Evolutionary conservation across 2,797 vertebrate species (phyloP), one percentile per base, ranked within the genome.

Genomic region (Anas capensis): DNA sequence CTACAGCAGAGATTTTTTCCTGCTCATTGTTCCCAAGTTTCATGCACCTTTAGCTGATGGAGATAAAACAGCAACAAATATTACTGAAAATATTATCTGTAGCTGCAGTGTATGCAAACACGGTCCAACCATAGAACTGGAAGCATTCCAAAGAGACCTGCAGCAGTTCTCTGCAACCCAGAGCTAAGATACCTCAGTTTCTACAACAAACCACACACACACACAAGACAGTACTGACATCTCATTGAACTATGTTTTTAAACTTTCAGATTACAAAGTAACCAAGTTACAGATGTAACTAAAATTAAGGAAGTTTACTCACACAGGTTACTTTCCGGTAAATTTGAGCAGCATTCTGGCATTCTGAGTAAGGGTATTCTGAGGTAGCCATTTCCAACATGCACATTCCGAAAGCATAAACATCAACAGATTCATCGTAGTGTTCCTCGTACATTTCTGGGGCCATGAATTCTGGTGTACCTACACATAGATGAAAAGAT

Each of bases 361-460:
- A 99, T 98, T 99, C 99, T 0, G 99, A 99, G 97, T 99, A 99
- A 16, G 99, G 99, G 90, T 99, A 99, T 98, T 99, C 99, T 8
- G 99, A 99, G 81, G 99, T 99, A 95, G 99, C 99, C 99, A 99
- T 99, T 98, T 99, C 99, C 80, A 99, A 97, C 99, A 99, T 99
- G 95, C 99, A 99, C 99, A 99, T 99, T 92, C 99, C 99, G 49
- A 99, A 99, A 19, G 99, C 99, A 4, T 99, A 99, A 69, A 99
- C 99, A 9, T 99, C 99, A 90, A 99, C 99, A 0, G 99, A 99
- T 94, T 99, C 99, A 9, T 99, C 99, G 0, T 99, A 99, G 95
- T 99, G 99, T 57, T 99, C 99, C 96, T 99, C 99, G 2, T 99
- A 99, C 99, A 99, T 99, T 97, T 99, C 99, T 0, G 99, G 99